Conservation (phyloP, 2,113 vertebrate genomes). For the Choloepus hoffmanni region DNA sequence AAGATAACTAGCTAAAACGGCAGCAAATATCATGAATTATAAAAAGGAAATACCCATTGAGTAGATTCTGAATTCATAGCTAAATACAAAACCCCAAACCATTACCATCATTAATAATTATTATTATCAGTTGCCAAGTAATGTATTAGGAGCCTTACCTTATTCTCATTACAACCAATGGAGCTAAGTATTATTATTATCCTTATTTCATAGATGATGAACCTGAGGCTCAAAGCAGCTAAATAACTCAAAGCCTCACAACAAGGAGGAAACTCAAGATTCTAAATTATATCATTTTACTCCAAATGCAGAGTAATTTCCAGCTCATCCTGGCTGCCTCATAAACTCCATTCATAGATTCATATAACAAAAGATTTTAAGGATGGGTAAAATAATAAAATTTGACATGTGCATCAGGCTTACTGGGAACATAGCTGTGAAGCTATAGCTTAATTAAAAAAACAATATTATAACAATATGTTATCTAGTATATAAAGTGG, state of each 20-base stretch:
- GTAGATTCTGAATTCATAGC: neutral
- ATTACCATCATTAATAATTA: neutral
- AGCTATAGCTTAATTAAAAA: slow-evolving; percentile 18
- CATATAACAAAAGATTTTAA: neutral
- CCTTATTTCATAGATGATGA: slow-evolving; percentile 23
- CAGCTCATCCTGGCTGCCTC: neutral
- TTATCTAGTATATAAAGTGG: neutral
- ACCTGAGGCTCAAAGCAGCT: neutral
- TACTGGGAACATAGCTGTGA: neutral
- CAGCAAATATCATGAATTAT: slow-evolving; percentile 42
- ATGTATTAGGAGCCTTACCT: neutral
- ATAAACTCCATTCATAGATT: neutral
- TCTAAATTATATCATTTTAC: neutral
- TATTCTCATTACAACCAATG: neutral
- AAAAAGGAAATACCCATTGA: slow-evolving; percentile 34
- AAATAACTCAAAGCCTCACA: neutral
- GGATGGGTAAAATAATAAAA: neutral
- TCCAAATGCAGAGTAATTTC: neutral
- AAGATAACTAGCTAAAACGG: slow-evolving; percentile 31
- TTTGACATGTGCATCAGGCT: neutral
- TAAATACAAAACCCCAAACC: neutral
- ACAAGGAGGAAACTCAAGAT: neutral
- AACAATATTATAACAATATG: slow-evolving; percentile 11
- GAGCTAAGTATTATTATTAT: neutral
- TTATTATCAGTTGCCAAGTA: neutral